phyloP scores from a whole-genome alignment of 2,797 vertebrate genomes.

The Fistularia tabacaria region DNA sequence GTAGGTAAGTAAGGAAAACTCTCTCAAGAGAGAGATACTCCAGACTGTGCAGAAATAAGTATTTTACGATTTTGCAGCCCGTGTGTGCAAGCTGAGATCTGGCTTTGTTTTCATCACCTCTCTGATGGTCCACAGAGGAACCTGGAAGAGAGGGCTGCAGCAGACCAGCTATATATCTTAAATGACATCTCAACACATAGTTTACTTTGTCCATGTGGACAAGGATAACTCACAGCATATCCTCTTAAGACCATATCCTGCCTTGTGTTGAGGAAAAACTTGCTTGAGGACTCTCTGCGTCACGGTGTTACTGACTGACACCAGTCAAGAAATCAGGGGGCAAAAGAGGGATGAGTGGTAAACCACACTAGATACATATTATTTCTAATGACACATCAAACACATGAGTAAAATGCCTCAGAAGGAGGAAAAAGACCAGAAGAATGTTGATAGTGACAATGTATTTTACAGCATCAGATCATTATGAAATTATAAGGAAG shows the following conservation, averaged over 20 bases:
- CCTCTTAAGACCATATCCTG: background rate
- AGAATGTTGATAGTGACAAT: no score
- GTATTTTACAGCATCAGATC: no score
- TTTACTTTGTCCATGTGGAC: constrained; percentile 11
- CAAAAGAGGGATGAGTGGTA: no score
- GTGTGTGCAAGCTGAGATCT: constrained; percentile 15
- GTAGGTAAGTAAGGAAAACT: no score
- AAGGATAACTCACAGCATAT: constrained; percentile 2
- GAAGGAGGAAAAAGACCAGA: no score
- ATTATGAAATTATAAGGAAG: no score
- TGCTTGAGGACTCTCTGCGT: no score
- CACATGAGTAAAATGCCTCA: no score
- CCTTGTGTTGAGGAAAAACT: background rate
- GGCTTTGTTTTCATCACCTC: constrained; percentile 45
- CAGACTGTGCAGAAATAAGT: constrained; percentile 9
- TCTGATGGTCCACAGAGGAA: constrained; percentile 40
- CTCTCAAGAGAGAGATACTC: constrained; percentile 11
- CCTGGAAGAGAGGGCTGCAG: constrained; percentile 29
- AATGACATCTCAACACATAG: constrained; percentile 27
- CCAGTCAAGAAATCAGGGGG: no score
- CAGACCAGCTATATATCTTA: constrained; percentile 14
- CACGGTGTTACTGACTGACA: no score
- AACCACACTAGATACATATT: no score
- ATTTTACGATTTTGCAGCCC: constrained; percentile 30
- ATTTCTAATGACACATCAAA: no score